Evolutionary conservation across 2,888 invertebrate species (phyloP).

Genomic region (Cerastis leucographa): DNA sequence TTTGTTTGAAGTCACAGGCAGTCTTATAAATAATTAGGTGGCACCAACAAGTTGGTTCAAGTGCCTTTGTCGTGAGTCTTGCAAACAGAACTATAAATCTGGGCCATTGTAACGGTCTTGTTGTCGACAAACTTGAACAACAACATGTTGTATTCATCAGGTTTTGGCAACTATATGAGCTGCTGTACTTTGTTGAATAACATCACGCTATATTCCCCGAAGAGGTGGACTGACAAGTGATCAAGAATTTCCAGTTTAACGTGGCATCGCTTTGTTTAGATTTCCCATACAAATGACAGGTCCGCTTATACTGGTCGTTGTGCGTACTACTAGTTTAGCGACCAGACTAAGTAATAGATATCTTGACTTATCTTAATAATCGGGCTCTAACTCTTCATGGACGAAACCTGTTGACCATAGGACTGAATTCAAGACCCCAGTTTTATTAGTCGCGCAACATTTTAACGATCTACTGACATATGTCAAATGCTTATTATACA

Average conservation of each 20-base stretch:
- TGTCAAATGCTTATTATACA: neutral
- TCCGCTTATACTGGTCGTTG: no score
- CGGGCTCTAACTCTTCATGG: neutral
- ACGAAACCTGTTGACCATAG: neutral
- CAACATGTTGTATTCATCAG: constrained; percentile 51
- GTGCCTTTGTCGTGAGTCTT: constrained; percentile 54
- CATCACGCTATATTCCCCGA: neutral
- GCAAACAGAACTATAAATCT: constrained; percentile 60
- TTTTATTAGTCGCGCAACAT: no score
- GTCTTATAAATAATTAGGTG: constrained; percentile 49
- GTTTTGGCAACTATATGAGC: constrained; percentile 25
- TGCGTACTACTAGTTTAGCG: neutral
- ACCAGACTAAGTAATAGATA: neutral
- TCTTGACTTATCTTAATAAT: neutral
- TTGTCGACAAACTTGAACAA: constrained; percentile 43
- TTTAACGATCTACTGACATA: neutral
- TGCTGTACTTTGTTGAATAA: constrained; percentile 5
- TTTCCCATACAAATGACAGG: no score
- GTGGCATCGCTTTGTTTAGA: no score
- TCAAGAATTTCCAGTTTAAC: no score
- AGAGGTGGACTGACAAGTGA: neutral
- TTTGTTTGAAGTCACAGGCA: constrained; percentile 31
- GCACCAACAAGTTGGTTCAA: constrained; percentile 39
- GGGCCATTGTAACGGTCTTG: constrained; percentile 25
- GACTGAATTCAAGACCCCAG: neutral